Evolutionary conservation across 1,140 invertebrate genomes (phyloP), one percentile per base, ranked within the genome.

Genomic region (Maniola jurtina): DNA sequence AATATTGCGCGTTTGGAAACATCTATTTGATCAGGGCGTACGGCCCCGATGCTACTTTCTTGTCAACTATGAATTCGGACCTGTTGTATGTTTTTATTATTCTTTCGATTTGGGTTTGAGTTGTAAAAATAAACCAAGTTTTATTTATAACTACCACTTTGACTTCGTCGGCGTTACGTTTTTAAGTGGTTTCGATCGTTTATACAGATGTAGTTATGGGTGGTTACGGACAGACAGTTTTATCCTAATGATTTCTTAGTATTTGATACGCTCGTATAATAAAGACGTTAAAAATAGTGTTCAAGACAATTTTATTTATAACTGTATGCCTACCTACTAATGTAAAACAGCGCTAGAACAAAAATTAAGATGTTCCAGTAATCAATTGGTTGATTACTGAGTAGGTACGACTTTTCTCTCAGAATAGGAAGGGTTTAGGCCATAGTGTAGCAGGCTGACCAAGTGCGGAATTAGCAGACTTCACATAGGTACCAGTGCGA

Each of bases 31-130:
- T 1, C 42, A 13, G 5, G 13, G 42, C 42, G 13, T n/a, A 45
- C 42, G 58, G 58, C 61, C 55, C 58, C 59, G 42, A 65, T 42
- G 63, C 68, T 61, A 62, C 68, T 70, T 62, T 70, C 63, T 68
- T 65, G 63, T 66, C 64, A 70, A 57, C 45, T 64, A 52, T 56
- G 65, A 55, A 61, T 61, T 59, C 48, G 33, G 56, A 68, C 35
- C 61, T 68, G 64, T 66, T 61, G 61, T 63, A 63, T 68, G 56
- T 68, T 63, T 68, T 64, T 63, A 36, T 61, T 63, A 50, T 63
- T 63, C 36, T 56, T 33, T 9, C 35, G 52, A 63, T 40, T 63
- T 55, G 14, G 16, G 16, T 15, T 16, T 25, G 16, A 6, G 47
- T 63, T 54, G 36, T 45, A 25, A 63, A 63, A 63, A 63, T 56